phyloP scores from a whole-genome alignment of 2,113 vertebrate species.

The Anas platyrhynchos region DNA sequence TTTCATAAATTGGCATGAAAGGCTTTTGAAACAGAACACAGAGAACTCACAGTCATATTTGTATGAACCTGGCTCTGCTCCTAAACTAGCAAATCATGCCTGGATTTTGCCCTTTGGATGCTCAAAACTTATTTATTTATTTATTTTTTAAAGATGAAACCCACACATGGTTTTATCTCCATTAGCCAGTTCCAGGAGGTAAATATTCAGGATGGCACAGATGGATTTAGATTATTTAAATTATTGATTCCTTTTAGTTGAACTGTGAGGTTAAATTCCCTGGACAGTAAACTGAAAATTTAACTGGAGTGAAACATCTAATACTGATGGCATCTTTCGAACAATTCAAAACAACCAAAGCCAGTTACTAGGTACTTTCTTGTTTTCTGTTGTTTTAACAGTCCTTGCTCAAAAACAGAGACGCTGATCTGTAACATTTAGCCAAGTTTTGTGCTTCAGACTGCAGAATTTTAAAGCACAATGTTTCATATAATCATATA shows the following conservation, averaged over 20 bases:
- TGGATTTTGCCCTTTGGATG: constrained; percentile 27
- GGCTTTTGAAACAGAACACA: background rate
- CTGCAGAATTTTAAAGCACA: background rate
- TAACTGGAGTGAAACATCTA: background rate
- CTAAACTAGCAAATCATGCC: background rate
- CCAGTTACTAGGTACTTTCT: background rate
- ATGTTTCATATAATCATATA: background rate
- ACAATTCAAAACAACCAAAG: background rate
- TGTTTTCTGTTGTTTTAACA: constrained; percentile 1
- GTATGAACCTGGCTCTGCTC: background rate
- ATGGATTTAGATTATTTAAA: background rate
- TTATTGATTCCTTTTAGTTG: background rate
- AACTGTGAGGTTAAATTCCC: background rate
- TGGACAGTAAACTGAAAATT: background rate
- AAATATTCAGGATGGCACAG: constrained; percentile 15
- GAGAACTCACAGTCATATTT: background rate
- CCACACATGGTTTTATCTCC: background rate
- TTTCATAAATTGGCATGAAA: background rate
- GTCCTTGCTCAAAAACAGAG: background rate
- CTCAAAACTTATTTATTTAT: constrained; percentile 9
- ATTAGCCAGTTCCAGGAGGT: background rate
- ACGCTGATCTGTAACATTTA: background rate
- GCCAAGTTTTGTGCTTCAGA: background rate
- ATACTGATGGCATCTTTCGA: background rate
- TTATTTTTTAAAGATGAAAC: background rate